A percentile compares a stretch with the other conserved stretches of the same genome.
Evolutionary conservation across 2,888 invertebrate genomes (phyloP).

Genomic region (Geophilus truncorum): DNA sequence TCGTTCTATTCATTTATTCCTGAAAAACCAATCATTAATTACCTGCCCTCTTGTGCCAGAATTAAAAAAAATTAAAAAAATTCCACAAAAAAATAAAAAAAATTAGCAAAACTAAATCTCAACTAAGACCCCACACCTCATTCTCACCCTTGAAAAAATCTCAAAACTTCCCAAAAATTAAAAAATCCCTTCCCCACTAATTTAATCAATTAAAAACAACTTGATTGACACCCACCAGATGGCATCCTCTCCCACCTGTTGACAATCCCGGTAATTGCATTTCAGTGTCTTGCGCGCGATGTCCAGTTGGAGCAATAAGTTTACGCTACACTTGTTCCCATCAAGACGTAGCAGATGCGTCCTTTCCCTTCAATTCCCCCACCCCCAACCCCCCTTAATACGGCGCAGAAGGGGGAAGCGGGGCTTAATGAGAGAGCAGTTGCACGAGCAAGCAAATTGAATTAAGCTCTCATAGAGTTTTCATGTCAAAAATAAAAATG

Average conservation of each 20-base stretch:
- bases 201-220: neutral
- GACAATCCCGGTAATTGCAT: neutral
- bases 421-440: neutral
- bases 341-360: neutral
- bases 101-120: no score
- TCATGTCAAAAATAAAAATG: neutral
- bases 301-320: neutral
- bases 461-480: neutral
- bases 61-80: no score
- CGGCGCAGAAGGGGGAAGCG: neutral
- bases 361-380: neutral
- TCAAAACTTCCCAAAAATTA: neutral
- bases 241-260: neutral
- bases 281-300: neutral
- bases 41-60: no score
- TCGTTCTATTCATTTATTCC: no score
- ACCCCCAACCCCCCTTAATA: neutral
- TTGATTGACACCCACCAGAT: neutral
- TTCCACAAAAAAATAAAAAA: no score
- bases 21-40: no score
- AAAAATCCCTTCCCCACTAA: neutral
- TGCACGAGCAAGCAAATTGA: neutral
- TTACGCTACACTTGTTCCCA: neutral
- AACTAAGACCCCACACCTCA: neutral
- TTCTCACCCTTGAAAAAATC: neutral